Evolutionary conservation across 2,797 vertebrate species (phyloP).

Genomic region (Thripadectes ignobilis): DNA sequence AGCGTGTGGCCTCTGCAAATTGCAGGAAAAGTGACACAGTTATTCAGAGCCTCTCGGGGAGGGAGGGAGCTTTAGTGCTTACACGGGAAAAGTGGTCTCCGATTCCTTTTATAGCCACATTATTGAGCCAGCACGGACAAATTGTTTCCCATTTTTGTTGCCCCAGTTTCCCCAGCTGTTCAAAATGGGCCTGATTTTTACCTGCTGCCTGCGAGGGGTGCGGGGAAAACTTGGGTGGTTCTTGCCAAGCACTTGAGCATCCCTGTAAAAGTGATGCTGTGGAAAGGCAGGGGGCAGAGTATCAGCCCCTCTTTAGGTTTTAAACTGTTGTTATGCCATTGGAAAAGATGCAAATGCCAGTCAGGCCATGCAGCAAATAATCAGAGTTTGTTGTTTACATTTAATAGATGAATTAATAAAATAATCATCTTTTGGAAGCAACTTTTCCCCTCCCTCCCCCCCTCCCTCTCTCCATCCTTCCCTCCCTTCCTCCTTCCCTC

Average conservation of each 20-base stretch:
- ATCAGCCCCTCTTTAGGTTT: not conserved
- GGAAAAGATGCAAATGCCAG: not conserved
- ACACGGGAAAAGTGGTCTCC: not conserved
- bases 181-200: not conserved
- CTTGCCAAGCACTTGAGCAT: not conserved
- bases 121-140: not conserved
- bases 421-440: rapidly evolving
- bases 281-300: not conserved
- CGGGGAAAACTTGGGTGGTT: not conserved
- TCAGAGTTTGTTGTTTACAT: not conserved
- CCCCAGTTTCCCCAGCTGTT: not conserved
- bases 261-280: rapidly evolving
- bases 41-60: not conserved
- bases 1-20: slow-evolving; percentile 7
- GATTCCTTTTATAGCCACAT: not conserved
- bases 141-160: not conserved
- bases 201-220: not conserved
- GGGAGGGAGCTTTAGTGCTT: not conserved
- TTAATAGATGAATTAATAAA: not conserved
- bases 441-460: not conserved
- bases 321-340: not conserved
- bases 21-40: slow-evolving; percentile 1
- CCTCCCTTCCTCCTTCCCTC: not conserved
- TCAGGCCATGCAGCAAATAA: not conserved
- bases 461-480: too few relatives aligned